phyloP scores from a whole-genome alignment of 1,140 invertebrate species.

The Drosophila nigromelanica region DNA sequence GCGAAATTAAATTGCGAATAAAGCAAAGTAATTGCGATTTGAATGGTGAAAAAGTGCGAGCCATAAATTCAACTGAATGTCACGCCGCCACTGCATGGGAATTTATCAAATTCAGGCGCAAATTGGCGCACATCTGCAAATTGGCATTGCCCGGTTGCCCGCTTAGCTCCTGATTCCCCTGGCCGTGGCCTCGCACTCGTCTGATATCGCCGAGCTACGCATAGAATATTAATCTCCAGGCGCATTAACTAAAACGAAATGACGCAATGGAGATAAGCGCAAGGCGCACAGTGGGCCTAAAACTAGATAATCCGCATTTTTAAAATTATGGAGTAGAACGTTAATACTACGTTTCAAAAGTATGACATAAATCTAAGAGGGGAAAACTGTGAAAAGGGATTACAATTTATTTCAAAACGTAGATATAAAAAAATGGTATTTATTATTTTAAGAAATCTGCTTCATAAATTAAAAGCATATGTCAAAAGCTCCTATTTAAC shows the following conservation, averaged over 20 bases:
- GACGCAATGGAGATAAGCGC: constrained; percentile 65
- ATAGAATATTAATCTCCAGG: constrained; percentile 78
- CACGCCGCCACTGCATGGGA: constrained; percentile 74
- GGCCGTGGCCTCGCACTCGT: constrained; percentile 3
- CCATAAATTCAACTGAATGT: constrained; percentile 76
- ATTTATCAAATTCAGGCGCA: constrained; percentile 81
- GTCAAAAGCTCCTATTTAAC: too few relatives aligned
- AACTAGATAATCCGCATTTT: too few relatives aligned
- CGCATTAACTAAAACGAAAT: constrained; percentile 77
- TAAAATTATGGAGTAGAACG: too few relatives aligned
- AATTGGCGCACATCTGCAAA: constrained; percentile 82
- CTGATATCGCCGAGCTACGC: constrained; percentile 64
- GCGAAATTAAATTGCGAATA: constrained; percentile 76
- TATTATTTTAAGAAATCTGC: too few relatives aligned
- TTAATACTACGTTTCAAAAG: too few relatives aligned
- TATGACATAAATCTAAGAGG: too few relatives aligned
- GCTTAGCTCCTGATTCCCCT: constrained; percentile 9
- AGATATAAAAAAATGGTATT: too few relatives aligned
- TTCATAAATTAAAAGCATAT: too few relatives aligned
- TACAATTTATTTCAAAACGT: too few relatives aligned
- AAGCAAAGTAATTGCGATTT: constrained; percentile 82
- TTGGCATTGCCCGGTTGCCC: constrained; percentile 44
- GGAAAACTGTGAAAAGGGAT: too few relatives aligned
- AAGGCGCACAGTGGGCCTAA: constrained; percentile 44
- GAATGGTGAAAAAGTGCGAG: constrained; percentile 80